Percentiles rank a stretch among this genome's conserved stretches.
These are phyloP conservation scores for Drosophila algonquin DNA, from an alignment of 2,888 invertebrate species.

Conservation along the genomic window DNA sequence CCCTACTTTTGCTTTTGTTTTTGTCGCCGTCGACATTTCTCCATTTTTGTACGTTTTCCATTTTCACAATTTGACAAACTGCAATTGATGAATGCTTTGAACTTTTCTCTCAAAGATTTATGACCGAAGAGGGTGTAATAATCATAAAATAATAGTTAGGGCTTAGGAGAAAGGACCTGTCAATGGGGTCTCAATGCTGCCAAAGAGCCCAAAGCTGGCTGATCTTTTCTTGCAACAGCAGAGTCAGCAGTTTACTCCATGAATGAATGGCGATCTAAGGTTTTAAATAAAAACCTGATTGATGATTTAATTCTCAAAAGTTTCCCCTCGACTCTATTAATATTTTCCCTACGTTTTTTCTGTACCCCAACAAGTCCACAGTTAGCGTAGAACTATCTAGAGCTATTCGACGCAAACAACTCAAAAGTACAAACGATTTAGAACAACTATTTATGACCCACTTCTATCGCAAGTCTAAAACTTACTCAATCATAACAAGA, in stretches of 20 bases:
- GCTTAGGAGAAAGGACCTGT: constrained; percentile 1
- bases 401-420: neutral
- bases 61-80: constrained; percentile 69
- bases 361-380: neutral
- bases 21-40: constrained; percentile 46
- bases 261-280: too few species aligned
- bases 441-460: neutral
- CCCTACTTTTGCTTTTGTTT: constrained; percentile 44
- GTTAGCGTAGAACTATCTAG: neutral
- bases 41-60: constrained; percentile 48
- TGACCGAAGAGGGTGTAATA: constrained; percentile 47
- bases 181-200: constrained; percentile 4
- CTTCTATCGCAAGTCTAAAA: neutral
- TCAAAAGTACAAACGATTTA: neutral
- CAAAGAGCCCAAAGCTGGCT: neutral
- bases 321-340: neutral
- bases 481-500: neutral
- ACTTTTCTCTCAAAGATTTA: constrained; percentile 42
- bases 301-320: neutral
- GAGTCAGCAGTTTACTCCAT: too few species aligned
- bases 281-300: neutral
- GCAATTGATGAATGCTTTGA: constrained; percentile 70
- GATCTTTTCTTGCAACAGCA: neutral
- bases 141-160: constrained; percentile 64
- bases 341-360: neutral